Evolutionary conservation across 2,888 invertebrate genomes (phyloP).

Genomic region (Hyposoter dolosus): DNA sequence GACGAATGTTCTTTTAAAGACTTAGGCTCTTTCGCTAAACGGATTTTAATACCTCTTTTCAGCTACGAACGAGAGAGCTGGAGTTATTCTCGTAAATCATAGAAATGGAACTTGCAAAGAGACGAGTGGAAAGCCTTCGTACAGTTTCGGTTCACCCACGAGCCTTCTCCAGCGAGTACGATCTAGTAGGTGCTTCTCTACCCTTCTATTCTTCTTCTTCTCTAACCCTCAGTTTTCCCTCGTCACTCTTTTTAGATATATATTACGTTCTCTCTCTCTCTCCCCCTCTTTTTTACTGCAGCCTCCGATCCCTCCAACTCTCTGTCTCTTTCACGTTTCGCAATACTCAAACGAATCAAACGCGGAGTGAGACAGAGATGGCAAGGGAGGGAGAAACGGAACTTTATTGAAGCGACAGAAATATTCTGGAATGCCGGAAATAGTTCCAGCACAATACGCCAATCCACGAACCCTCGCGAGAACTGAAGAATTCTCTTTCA

Average conservation of each 20-base stretch:
- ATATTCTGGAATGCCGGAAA: conserved; percentile 52
- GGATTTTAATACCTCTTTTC: conserved; percentile 69
- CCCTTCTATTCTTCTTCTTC: conserved; percentile 11
- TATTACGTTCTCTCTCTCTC: conserved; percentile 9
- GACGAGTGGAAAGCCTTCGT: conserved; percentile 52
- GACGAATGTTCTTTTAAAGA: conserved; percentile 62
- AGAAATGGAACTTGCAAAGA: conserved; percentile 59
- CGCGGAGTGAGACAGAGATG: conserved; percentile 1
- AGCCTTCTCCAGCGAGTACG: conserved; percentile 12
- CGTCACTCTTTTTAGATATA: conserved; percentile 15
- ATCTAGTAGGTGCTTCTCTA: neutral
- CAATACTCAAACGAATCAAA: conserved; percentile 30
- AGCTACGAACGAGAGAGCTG: conserved; percentile 6
- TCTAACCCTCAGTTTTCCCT: conserved; percentile 1
- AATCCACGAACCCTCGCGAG: conserved; percentile 37
- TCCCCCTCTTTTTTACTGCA: neutral
- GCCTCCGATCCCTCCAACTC: neutral
- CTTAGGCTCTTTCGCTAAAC: conserved; percentile 62
- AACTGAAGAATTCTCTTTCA: conserved; percentile 40
- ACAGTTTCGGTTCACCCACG: conserved; percentile 44
- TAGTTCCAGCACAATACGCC: conserved; percentile 49
- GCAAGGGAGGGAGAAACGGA: conserved; percentile 27
- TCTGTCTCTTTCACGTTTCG: conserved; percentile 15
- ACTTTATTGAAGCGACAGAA: conserved; percentile 49
- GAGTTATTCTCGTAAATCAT: conserved; percentile 69